Evolutionary conservation across 2,797 vertebrate species (phyloP), one percentile per base, ranked within the genome.

Genomic region (Crocidura indochinensis): DNA sequence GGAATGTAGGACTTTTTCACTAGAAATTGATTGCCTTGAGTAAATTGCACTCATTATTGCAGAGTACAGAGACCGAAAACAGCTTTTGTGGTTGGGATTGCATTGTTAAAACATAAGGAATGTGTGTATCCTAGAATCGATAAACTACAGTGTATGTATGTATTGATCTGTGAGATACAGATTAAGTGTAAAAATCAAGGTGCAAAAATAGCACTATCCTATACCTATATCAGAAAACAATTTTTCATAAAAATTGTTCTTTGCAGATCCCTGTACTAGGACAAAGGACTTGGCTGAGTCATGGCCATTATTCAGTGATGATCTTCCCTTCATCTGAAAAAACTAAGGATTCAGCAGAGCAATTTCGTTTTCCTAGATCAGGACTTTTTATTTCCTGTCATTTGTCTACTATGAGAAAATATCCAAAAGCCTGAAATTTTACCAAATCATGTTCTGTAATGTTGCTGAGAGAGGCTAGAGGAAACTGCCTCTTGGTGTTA

Each of bases 91-190:
- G 44, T 78, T 49, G 69, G n/a, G 17, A 10, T 86, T 53, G 76
- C 82, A 91, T 82, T 86, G 31, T 8, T 88, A 29, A 64, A 84
- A 88, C 46, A 6, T 81, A 78, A 65, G 47, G 44, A 75, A 93
- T 75, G 31, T 26, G n/a, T 49, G 0, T 47, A 14, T 76, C 11
- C 72, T 73, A 69, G 88, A 73, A 31, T 79, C 44, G 69, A 0
- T 88, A 44, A 93, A 72, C 38, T 88, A 2, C 2, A 20, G 2
- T 46, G 17, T 69, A 6, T 46, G 17, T 69, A 6, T 0, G 1
- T 51, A 14, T 22, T 26, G 15, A 88, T 73, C 19, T 60, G 15
- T 2, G 31, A 68, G 71, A 9, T 65, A 7, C 29, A 11, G 73
- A 47, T 22, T 53, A 53, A 71, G 62, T 51, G 44, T 20, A 49